Evolutionary conservation across 2,888 invertebrate species (phyloP).

Genomic region (Holacanthella duospinosa): DNA sequence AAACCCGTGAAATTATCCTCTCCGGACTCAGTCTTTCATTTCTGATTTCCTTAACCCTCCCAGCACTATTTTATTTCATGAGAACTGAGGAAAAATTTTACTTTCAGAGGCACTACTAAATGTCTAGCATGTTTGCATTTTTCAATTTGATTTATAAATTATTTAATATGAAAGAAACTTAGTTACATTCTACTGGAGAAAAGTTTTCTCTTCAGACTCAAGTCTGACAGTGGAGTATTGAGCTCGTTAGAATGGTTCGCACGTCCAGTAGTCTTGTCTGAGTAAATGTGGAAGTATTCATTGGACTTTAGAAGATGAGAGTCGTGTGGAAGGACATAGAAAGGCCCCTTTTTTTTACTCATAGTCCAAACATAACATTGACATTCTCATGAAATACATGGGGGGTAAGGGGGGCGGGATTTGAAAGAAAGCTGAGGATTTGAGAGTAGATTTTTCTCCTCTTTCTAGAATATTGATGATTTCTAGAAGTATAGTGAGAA

Average conservation of each 20-base stretch:
- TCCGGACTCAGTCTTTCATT: too few species aligned
- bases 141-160: constrained; percentile 3
- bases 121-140: not conserved
- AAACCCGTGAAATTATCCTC: too few species aligned
- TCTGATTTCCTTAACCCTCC: too few species aligned
- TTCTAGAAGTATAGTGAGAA: not conserved
- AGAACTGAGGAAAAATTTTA: not conserved
- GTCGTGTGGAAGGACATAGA: not conserved
- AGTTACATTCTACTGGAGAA: not conserved
- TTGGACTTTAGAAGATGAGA: not conserved
- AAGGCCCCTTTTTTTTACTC: not conserved
- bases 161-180: not conserved
- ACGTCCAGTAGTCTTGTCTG: not conserved
- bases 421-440: not conserved
- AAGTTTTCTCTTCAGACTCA: too few species aligned
- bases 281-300: not conserved
- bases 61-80: too few species aligned
- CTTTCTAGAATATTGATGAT: not conserved
- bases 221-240: too few species aligned
- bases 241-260: not conserved
- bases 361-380: constrained; percentile 2
- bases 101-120: not conserved
- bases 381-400: not conserved
- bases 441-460: not conserved
- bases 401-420: too few species aligned